Base-by-base conservation (phyloP, 2,888 invertebrate species). In the Coecobrya sp. region DNA sequence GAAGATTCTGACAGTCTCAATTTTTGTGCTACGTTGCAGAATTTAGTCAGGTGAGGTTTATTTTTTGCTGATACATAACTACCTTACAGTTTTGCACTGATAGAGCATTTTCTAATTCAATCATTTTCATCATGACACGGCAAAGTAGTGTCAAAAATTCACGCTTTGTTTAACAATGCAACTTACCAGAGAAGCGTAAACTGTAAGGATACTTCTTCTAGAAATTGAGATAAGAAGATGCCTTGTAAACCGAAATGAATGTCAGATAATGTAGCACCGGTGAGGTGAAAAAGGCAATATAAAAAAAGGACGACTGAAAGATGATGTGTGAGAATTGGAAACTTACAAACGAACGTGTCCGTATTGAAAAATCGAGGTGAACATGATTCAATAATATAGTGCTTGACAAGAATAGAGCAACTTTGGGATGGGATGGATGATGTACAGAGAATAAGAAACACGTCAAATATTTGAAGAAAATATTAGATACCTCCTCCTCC, bases 401-500 rank as follows among this genome's bases (percentile, higher is more conserved):
- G n/a, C 55, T 55, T 19, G 55, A 16, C 19, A 62, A 62, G 8
- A 25, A 25, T 62, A 25, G 5, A 62, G 4, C 22, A 25, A 62
- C 10, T 62, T 22, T 62, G 22, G 5, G 27, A 25, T 11, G 4
- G 11, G 1, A 30, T 27, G 68, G 68, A 68, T 8, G 27, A 25
- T 7, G 13, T 19, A 27, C 7, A 13, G 27, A 11, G 25, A 68
- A 36, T 11, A 68, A 16, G 30, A 68, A 68, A 22, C 30, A 68
- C n/a, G 45, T 73, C 19, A 73, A 73, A 73, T 73, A 73, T 73
- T 73, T 73, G 73, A 73, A 45, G 42, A 45, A 73, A 73, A 19
- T 73, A 73, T 73, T 73, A 73, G 73, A 36, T 73, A 42, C 68
- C 59, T 59, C 8, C 59, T 19, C 3, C n/a, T 49, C 49, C 49